Evolutionary conservation across 64 coral and sea anemone genomes (phyloP).

Genomic region (Stichodactyla mertensii): DNA sequence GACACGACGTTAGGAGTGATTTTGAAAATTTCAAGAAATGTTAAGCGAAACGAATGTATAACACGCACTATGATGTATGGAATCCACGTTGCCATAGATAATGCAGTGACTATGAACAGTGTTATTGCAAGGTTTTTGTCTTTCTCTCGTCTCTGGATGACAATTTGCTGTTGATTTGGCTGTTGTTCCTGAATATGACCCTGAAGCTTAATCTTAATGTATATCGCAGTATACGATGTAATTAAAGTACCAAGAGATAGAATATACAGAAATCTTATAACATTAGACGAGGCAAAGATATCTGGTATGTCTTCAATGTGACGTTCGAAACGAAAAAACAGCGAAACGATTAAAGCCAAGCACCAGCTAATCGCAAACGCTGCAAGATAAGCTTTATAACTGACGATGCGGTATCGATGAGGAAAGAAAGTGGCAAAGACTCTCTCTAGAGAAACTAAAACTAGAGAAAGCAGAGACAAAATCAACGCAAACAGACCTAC

Average conservation of each 20-base stretch:
- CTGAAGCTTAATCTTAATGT: not conserved
- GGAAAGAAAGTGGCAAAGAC: not conserved
- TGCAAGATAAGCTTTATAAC: not conserved
- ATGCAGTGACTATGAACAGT: constrained; percentile 15
- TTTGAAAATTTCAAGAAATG: not conserved
- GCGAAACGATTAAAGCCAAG: not conserved
- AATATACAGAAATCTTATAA: not conserved
- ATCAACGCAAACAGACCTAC: not conserved
- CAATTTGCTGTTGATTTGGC: not conserved
- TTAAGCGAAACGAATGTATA: not conserved
- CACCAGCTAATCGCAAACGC: not conserved
- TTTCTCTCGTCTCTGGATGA: not conserved
- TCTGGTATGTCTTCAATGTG: not conserved
- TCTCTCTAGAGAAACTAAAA: not conserved
- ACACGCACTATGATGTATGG: not conserved
- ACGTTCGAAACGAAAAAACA: not conserved
- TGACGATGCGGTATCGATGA: not conserved
- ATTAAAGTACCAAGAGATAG: not conserved
- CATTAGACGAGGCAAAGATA: not conserved
- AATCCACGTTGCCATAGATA: constrained; percentile 11
- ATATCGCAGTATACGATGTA: not conserved
- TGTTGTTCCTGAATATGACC: not conserved
- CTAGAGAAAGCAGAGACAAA: not conserved
- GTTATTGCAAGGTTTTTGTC: not conserved
- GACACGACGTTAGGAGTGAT: not conserved